phyloP scores from a whole-genome alignment of 2,888 invertebrate species.

The Drosophila niveifrons region DNA sequence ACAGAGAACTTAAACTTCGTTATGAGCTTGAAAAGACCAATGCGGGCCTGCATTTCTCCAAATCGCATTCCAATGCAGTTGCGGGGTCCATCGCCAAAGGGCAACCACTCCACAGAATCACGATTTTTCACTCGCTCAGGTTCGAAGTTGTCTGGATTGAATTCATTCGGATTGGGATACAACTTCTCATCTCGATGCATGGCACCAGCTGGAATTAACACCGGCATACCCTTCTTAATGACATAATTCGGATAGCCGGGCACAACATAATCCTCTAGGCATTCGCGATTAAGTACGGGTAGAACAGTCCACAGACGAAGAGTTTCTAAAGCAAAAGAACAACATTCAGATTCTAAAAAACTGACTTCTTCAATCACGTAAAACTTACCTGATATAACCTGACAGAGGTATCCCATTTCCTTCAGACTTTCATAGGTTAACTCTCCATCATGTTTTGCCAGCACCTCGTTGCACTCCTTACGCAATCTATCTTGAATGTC shows the following conservation, averaged over 20 bases:
- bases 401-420: slow-evolving; percentile 86
- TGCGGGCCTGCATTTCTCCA: slow-evolving; percentile 81
- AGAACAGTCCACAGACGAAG: slow-evolving; percentile 87
- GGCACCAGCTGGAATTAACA: slow-evolving; percentile 87
- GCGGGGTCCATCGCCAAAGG: slow-evolving; percentile 84
- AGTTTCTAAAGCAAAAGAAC: slow-evolving; percentile 77
- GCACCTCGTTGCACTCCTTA: slow-evolving; percentile 84
- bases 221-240: slow-evolving; percentile 86
- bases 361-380: not conserved
- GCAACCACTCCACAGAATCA: slow-evolving; percentile 83
- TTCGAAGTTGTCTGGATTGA: slow-evolving; percentile 88
- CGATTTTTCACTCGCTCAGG: slow-evolving; percentile 86
- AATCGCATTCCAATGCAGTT: slow-evolving; percentile 84
- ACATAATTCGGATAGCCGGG: slow-evolving; percentile 86
- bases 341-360: not conserved
- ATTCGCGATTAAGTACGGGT: slow-evolving; percentile 86
- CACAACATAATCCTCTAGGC: slow-evolving; percentile 86
- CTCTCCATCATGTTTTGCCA: slow-evolving; percentile 81
- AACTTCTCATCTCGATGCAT: slow-evolving; percentile 88
- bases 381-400: slow-evolving; percentile 85
- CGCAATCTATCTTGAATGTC: slow-evolving; percentile 85
- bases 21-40: slow-evolving; percentile 77
- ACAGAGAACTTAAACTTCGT: slow-evolving; percentile 75
- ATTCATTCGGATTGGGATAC: slow-evolving; percentile 88
- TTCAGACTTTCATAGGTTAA: slow-evolving; percentile 83